Evolutionary conservation across 2,113 vertebrate species (phyloP).

Genomic region (Nymphicus hollandicus): DNA sequence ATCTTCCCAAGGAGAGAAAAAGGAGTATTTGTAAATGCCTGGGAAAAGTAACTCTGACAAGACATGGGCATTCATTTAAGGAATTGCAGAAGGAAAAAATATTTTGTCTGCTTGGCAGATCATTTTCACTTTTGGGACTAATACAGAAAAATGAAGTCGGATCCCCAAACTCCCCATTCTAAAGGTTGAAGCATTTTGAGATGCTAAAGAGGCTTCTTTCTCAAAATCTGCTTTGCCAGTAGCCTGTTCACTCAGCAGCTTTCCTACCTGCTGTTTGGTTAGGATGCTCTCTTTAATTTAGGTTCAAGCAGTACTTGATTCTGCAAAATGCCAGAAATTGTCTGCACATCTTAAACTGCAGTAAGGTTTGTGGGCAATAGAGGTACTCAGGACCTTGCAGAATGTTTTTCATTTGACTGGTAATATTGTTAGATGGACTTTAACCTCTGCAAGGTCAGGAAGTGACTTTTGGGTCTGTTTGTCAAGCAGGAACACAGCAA

Average conservation of each 20-base stretch:
- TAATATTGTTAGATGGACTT: background rate
- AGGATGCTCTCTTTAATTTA: background rate
- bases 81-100: background rate
- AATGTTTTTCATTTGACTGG: background rate
- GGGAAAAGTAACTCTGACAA: background rate
- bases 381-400: background rate
- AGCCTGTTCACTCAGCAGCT: background rate
- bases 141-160: background rate
- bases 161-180: background rate
- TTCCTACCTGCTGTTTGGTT: background rate
- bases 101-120: background rate
- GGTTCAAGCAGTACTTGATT: background rate
- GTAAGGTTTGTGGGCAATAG: fast-evolving
- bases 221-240: background rate
- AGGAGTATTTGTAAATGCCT: background rate
- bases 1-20: background rate
- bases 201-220: background rate
- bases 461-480: background rate
- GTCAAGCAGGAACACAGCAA: background rate
- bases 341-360: background rate
- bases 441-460: background rate
- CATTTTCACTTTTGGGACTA: background rate
- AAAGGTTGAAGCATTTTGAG: background rate
- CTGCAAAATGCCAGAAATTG: background rate
- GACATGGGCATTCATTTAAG: background rate